Conservation (phyloP, 2,888 invertebrate species). For the Clivina fossor region DNA sequence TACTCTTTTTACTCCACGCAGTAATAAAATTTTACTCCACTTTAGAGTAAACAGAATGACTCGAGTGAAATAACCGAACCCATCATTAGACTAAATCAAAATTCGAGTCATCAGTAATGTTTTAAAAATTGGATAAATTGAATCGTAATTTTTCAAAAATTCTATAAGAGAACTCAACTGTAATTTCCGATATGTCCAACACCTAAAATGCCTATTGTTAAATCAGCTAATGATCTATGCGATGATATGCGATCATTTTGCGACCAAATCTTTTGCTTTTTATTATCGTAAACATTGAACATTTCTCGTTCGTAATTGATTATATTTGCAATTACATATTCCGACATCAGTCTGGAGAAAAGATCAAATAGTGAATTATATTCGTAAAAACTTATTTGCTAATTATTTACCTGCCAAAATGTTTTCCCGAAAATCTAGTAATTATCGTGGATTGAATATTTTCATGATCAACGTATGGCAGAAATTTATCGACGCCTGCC, state of each 20-base stretch:
- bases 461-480: conserved; percentile 43
- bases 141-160: too few relatives aligned
- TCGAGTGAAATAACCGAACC: too few relatives aligned
- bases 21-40: too few relatives aligned
- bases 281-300: conserved; percentile 49
- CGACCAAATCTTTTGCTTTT: conserved; percentile 48
- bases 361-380: conserved; percentile 3
- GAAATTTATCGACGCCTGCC: conserved; percentile 53
- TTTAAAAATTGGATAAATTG: too few relatives aligned
- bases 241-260: conserved; percentile 47
- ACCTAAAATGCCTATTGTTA: conserved; percentile 59
- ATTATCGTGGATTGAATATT: conserved; percentile 43
- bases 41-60: too few relatives aligned
- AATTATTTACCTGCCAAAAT: conserved; percentile 48
- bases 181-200: conserved; percentile 57
- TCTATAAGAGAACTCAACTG: conserved; percentile 51
- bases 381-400: not conserved
- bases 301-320: conserved; percentile 55
- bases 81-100: too few relatives aligned
- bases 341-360: conserved; percentile 55
- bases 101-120: too few relatives aligned
- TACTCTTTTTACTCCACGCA: too few relatives aligned
- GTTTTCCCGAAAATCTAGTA: conserved; percentile 53
- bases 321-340: conserved; percentile 56
- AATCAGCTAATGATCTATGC: conserved; percentile 52